Base-by-base conservation (phyloP, 2,797 vertebrate genomes). In the Sebastes hubbsi region DNA sequence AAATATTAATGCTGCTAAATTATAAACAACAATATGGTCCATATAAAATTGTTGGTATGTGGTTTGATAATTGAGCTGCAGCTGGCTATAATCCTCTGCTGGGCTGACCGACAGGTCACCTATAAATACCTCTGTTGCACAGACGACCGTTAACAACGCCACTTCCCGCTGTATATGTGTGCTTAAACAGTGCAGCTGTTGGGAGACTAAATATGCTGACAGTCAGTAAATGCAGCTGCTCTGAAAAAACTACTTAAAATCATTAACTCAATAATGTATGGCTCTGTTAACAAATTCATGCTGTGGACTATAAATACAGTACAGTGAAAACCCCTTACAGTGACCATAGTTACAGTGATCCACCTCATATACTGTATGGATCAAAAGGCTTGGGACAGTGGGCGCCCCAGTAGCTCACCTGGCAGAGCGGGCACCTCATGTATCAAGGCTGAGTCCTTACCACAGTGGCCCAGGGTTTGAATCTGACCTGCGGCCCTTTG, bases 81-180 rank as follows among this genome's bases (percentile, higher is more conserved):
- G 90, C 91, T 89, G 92, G 83, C 69, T 88, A 73, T 89, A 88
- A 91, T 82, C 80, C 81, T 77, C 83, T 1, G 24, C 62, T 81
- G 80, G 25, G 79, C 78, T 78, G 90, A 90, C 89, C 81, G 20
- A 87, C 22, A 73, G 93, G 92, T 93, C 89, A 89, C 83, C 89
- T 82, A 91, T 93, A 92, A 93, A 92, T 91, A 92, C 89, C 66
- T 82, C 77, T 75, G 86, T 82, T 92, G 88, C 82, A 81, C 86
- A 72, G 86, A 83, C 78, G 69, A 90, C 81, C 80, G 66, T 90
- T 88, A 91, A 89, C 82, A 85, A 77, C 32, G 49, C 72, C 80
- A 79, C 62, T 91, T 91, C 92, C 78, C 82, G 80, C 66, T 77
- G 77, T 64, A 68, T 72, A 49, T 27, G 70, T 59, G 65, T 70